These are phyloP conservation scores for Tyto alba DNA, from an alignment of 2,113 vertebrate species.

Conservation along the genomic window DNA sequence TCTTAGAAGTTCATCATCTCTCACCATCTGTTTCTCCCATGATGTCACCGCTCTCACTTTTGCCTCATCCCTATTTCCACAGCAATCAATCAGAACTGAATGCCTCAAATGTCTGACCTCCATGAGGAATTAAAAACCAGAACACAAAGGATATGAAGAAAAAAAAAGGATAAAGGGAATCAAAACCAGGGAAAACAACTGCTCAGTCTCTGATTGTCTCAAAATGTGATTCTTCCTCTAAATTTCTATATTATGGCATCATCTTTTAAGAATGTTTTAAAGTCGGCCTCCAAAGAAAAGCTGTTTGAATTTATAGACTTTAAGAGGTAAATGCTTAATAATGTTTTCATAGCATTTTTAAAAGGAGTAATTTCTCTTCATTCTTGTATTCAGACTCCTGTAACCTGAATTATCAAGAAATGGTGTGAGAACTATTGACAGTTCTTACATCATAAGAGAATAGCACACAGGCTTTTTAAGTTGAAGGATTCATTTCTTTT, in stretches of 20 bases:
- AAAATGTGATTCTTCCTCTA: neutral
- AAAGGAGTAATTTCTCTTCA: neutral
- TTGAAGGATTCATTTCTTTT: neutral
- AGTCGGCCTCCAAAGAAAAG: neutral
- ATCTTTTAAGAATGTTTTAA: neutral
- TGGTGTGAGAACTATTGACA: neutral
- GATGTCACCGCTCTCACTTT: slow-evolving; percentile 48
- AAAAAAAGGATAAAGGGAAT: neutral
- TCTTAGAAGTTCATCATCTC: slow-evolving; percentile 53
- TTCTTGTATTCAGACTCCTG: neutral
- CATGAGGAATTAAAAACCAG: neutral
- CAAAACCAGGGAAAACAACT: neutral
- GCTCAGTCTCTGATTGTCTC: neutral
- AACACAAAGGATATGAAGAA: neutral
- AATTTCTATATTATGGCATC: neutral
- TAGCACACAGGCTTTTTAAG: neutral
- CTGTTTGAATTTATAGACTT: neutral
- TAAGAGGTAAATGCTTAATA: neutral
- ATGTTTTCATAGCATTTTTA: neutral
- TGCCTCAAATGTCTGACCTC: slow-evolving; percentile 17
- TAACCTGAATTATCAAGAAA: neutral
- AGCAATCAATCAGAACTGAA: slow-evolving; percentile 1
- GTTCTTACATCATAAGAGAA: neutral
- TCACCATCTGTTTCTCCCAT: slow-evolving; percentile 53
- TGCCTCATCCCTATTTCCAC: slow-evolving; percentile 32